Evolutionary conservation across 2,888 invertebrate genomes (phyloP).

Genomic region (Apodemia duryi): DNA sequence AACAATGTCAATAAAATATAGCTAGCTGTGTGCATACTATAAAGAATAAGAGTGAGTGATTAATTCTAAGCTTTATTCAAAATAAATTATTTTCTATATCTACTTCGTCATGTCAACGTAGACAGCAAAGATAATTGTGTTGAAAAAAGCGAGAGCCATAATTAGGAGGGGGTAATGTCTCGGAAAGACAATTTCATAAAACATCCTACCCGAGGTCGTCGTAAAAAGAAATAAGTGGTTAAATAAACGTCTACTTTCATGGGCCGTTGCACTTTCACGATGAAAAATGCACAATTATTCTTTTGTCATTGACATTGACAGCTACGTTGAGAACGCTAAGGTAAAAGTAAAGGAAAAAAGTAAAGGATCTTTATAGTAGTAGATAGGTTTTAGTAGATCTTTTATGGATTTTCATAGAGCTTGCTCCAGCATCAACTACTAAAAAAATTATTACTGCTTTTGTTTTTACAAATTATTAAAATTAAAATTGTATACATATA

Average conservation of each 20-base stretch:
- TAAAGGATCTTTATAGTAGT: no score
- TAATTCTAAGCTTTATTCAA: no score
- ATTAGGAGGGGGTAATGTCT: conserved; percentile 73
- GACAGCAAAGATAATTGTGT: conserved; percentile 69
- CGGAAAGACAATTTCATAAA: conserved; percentile 78
- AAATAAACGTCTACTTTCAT: conserved; percentile 68
- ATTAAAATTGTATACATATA: no score
- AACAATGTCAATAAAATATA: no score
- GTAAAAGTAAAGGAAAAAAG: no score
- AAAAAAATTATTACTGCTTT: no score
- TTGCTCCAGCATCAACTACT: no score
- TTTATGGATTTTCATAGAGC: no score
- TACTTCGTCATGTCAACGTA: conserved; percentile 71
- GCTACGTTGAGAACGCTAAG: conserved; percentile 31
- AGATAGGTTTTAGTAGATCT: no score
- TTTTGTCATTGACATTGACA: conserved; percentile 35
- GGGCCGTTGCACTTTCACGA: conserved; percentile 52
- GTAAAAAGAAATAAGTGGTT: conserved; percentile 70
- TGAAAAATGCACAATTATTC: conserved; percentile 49
- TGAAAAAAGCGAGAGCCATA: conserved; percentile 56
- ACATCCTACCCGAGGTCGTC: conserved; percentile 59
- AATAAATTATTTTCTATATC: background rate
- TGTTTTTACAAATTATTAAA: no score
- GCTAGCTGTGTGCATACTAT: no score
- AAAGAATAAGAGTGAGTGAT: no score